Conservation (phyloP, 2,888 invertebrate species). For the Ptycholaimellus sp. region DNA sequence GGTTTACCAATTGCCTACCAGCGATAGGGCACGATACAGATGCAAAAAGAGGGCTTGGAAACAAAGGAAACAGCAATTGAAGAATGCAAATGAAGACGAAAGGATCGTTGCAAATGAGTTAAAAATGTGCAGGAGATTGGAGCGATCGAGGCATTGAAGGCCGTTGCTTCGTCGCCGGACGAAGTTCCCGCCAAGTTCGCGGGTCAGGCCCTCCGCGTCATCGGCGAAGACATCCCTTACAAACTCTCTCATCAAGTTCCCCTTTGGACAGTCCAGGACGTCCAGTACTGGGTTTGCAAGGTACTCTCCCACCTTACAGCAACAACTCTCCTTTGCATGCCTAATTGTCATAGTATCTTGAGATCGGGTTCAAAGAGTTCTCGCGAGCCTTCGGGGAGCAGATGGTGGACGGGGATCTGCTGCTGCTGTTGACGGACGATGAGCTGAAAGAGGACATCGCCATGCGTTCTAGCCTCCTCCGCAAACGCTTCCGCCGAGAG, state of each 20-base stretch:
- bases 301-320: no score
- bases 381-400: slow-evolving; percentile 60
- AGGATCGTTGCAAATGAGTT: not conserved
- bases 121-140: slow-evolving; percentile 59
- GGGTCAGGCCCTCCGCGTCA: slow-evolving; percentile 36
- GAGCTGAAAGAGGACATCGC: slow-evolving; percentile 77
- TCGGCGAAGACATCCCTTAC: slow-evolving; percentile 72
- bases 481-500: slow-evolving; percentile 37
- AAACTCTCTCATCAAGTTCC: slow-evolving; percentile 93
- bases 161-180: slow-evolving; percentile 86
- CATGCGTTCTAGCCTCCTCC: slow-evolving; percentile 64
- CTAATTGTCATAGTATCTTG: slow-evolving; percentile 8
- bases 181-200: slow-evolving; percentile 92
- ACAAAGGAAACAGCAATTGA: no score
- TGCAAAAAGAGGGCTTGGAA: no score
- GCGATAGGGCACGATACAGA: no score
- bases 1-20: no score
- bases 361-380: slow-evolving; percentile 66
- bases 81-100: no score
- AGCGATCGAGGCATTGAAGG: slow-evolving; percentile 76
- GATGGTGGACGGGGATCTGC: slow-evolving; percentile 80
- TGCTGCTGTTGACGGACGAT: slow-evolving; percentile 67
- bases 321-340: no score
- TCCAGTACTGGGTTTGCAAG: slow-evolving; percentile 91
- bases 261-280: slow-evolving; percentile 84